Evolutionary conservation across 2,113 vertebrate genomes (phyloP).

Genomic region (Nesospiza acunhae): DNA sequence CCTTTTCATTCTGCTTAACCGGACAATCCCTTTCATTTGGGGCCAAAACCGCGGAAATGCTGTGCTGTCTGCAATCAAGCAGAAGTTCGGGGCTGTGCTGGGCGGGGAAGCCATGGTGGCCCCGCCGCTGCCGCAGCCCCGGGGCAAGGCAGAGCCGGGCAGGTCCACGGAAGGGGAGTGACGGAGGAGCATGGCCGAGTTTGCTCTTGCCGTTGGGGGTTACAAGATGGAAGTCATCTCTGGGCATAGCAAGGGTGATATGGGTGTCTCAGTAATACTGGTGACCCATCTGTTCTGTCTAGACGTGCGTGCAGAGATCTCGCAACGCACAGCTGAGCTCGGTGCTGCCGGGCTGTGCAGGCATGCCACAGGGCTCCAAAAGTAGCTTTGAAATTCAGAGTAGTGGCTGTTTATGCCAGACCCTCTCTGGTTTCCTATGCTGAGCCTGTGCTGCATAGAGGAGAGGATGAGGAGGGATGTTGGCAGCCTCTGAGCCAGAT

Average conservation of each 20-base stretch:
- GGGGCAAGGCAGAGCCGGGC: background rate
- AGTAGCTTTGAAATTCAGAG: background rate
- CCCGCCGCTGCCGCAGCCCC: rapidly evolving
- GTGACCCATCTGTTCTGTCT: background rate
- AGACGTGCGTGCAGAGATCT: background rate
- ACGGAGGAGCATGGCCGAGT: background rate
- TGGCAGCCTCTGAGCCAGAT: rapidly evolving
- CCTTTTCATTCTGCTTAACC: constrained; percentile 13
- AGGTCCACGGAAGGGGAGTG: rapidly evolving
- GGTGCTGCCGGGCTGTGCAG: background rate
- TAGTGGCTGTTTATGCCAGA: background rate
- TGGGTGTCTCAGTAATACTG: rapidly evolving
- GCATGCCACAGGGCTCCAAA: background rate
- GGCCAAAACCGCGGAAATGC: background rate
- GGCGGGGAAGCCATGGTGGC: rapidly evolving
- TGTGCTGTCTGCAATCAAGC: background rate
- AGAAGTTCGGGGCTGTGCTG: background rate
- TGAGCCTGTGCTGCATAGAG: background rate
- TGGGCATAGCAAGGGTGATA: background rate
- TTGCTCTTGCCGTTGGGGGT: background rate
- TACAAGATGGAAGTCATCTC: background rate
- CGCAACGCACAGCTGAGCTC: background rate
- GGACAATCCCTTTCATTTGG: background rate
- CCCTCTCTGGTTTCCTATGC: background rate
- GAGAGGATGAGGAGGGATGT: rapidly evolving